Base-by-base conservation (phyloP, 2,888 invertebrate species). In the Tetramorium bicarinatum region DNA sequence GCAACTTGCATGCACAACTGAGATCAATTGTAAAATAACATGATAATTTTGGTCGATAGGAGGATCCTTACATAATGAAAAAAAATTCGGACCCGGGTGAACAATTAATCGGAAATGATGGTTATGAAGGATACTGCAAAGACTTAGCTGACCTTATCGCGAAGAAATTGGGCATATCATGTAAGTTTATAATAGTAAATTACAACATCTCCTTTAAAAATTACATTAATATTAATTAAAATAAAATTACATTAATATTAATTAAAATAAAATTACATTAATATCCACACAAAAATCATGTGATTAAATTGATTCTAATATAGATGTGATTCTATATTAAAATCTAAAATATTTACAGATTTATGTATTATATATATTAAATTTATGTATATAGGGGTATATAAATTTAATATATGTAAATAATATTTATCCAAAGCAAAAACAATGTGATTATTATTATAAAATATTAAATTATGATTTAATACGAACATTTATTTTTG, bases 91-190 rank as follows among this genome's bases (percentile, higher is more conserved):
- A 97, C 83, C 96, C 96, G 11, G 97, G 96, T 25, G 96, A 97
- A 91, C 95, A 96, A 75, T 94, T 96, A 59, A 95, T 95, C 62
- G 98, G 97, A 77, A 98, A 98, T 93, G 97, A 98, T 87, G 96
- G 97, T 64, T 98, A 97, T 93, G 97, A 98, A 93, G 99, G 99
- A 74, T 99, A 98, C 94, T 98, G 98, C 95, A 98, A 99, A 93
- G 99, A 99, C 94, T 95, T 99, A 56, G 97, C 98, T 3, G 97
- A 98, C 92, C 95, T 98, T 86, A 96, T 99, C 85, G 96, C 98
- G 0, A 97, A 97, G 91, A 97, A 96, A 93, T 96, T 98, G 85
- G 97, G 97, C 82, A 98, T 98, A 89, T 97, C 97, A 94, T 99
- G 98, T 98, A 95, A 96, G 97, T 96, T 52, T 77, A 2, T 11